phyloP scores from a whole-genome alignment of 2,797 vertebrate genomes.

The Girardinus metallicus region DNA sequence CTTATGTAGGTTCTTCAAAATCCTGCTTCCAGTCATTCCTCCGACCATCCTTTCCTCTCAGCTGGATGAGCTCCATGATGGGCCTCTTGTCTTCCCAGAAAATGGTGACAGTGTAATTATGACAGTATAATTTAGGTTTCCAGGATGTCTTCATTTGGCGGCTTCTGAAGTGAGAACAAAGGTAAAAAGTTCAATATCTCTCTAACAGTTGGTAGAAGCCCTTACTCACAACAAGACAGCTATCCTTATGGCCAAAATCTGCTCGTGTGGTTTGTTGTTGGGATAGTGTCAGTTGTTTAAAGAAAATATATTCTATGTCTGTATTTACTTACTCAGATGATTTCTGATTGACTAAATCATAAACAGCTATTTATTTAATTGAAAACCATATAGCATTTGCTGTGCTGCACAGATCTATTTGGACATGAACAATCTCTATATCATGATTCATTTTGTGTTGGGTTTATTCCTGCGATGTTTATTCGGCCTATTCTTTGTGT shows the following conservation, averaged over 20 bases:
- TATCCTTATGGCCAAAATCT: background rate
- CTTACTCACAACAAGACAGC: conserved; percentile 21
- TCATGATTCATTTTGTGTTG: background rate
- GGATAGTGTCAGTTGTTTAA: too few species aligned
- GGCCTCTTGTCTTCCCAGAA: conserved; percentile 71
- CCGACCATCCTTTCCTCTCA: conserved; percentile 47
- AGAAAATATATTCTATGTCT: background rate
- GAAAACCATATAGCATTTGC: background rate
- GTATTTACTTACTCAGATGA: background rate
- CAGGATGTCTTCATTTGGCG: conserved; percentile 72
- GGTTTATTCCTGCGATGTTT: background rate
- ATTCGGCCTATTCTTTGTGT: background rate
- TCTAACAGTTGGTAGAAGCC: conserved; percentile 52
- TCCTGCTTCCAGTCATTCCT: conserved; percentile 20
- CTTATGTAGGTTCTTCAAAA: background rate
- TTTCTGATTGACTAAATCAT: background rate
- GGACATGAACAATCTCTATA: background rate
- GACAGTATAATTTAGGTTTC: conserved; percentile 81
- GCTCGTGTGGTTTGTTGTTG: background rate
- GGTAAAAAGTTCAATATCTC: conserved; percentile 79
- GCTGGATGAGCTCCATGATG: conserved; percentile 63
- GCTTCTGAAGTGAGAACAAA: conserved; percentile 63
- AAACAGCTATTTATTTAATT: background rate
- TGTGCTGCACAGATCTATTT: background rate
- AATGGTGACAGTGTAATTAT: conserved; percentile 79